Conservation (phyloP, 2,797 vertebrate genomes). For the Pogonophryne albipinna region DNA sequence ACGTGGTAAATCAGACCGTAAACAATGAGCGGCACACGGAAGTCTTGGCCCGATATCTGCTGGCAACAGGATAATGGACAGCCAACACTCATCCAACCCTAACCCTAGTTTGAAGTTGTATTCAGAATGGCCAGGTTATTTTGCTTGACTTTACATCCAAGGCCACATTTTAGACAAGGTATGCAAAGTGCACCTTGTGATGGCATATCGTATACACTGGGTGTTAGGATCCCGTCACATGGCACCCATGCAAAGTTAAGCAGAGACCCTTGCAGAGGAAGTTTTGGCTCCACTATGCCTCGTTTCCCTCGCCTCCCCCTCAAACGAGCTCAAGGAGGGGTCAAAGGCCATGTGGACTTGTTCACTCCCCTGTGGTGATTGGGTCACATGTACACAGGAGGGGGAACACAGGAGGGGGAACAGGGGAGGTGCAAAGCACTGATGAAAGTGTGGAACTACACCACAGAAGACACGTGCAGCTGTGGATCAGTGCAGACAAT, state of each 20-base stretch:
- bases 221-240: conserved; percentile 23
- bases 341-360: conserved; percentile 62
- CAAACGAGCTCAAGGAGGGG: conserved; percentile 36
- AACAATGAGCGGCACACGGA: too few relatives aligned
- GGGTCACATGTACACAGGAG: conserved; percentile 64
- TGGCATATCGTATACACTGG: background rate
- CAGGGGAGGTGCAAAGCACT: too few relatives aligned
- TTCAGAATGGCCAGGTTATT: background rate
- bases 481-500: too few relatives aligned
- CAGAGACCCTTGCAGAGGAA: conserved; percentile 34
- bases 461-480: too few relatives aligned
- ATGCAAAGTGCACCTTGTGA: background rate
- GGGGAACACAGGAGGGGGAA: too few relatives aligned
- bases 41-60: too few relatives aligned
- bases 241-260: conserved; percentile 11
- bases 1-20: too few relatives aligned
- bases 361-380: conserved; percentile 57
- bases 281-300: conserved; percentile 53
- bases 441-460: too few relatives aligned
- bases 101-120: background rate
- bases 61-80: background rate
- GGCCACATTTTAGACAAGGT: background rate
- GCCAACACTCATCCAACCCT: background rate
- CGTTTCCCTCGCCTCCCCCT: conserved; percentile 17
- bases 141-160: background rate